Base-by-base conservation (phyloP, 2,888 invertebrate species). In the Therioaphis trifolii region DNA sequence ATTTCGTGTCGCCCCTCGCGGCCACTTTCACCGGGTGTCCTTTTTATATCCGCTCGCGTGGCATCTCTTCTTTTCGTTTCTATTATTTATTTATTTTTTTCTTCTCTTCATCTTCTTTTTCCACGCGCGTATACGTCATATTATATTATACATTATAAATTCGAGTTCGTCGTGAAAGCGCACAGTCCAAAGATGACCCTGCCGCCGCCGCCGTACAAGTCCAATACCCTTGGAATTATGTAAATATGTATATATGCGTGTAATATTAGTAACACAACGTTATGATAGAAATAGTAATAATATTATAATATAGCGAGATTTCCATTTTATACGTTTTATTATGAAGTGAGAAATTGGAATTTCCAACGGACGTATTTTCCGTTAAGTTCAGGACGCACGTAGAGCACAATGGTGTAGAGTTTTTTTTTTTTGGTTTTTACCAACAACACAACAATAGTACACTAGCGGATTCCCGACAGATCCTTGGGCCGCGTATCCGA, bases 1-100 rank as follows among this genome's bases (percentile, higher is more conserved):
- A 29, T 71, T 63, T 71, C 46, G 58, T 79, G 71, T 80, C 43
- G 71, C 43, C 58, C 71, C 80, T 61, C 21, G 29, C 46, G 61
- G 46, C 49, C 71, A 72, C 80, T 80, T 80, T 80, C 80, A 58
- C 80, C 80, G 80, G 71, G 71, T 61, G 80, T 80, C 61, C 29
- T 71, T 80, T 69, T 71, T 68, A 24, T 43, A 58, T 79, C 46
- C 21, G 18, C 11, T 58, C 15, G 29, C 40, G 18, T 46, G 40
- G 35, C 46, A 58, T 74, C 40, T 58, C 12, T 55, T 49, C 18
- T 79, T 49, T 66, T 29, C 12, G 5, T 77, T 66, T 66, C 61
- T 77, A 21, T 55, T 69, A 68, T 29, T 77, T 1, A n/a, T n/a
- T n/a, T n/a, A n/a, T n/a, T n/a, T n/a, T n/a, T n/a, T n/a, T n/a